Evolutionary conservation across 2,797 vertebrate genomes (phyloP).

Genomic region (Martes flavigula): DNA sequence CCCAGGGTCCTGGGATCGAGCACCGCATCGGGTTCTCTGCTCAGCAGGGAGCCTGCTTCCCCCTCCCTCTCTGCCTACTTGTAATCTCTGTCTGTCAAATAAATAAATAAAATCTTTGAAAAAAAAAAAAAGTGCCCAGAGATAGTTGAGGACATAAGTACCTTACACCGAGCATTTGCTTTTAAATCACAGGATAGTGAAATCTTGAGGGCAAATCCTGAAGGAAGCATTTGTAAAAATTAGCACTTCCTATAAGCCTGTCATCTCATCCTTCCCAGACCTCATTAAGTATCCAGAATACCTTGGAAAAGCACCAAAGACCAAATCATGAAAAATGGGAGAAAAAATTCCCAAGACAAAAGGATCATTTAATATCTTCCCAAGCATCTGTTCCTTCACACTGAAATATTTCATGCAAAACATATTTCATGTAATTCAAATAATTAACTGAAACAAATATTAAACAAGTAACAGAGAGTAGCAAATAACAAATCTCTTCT

Average conservation of each 20-base stretch:
- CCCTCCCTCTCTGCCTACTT: too few relatives aligned
- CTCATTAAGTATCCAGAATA: conserved; percentile 39
- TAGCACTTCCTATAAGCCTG: not conserved
- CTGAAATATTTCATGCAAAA: conserved; percentile 38
- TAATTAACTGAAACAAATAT: conserved; percentile 64
- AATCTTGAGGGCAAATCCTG: not conserved
- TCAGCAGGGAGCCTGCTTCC: too few relatives aligned
- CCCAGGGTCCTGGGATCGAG: too few relatives aligned
- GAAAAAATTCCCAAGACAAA: conserved; percentile 4
- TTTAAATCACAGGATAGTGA: not conserved
- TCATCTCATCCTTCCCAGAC: conserved; percentile 5
- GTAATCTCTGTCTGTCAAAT: too few relatives aligned
- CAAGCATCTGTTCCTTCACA: conserved; percentile 3
- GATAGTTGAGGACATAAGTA: not conserved
- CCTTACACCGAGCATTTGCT: not conserved
- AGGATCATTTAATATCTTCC: conserved; percentile 20
- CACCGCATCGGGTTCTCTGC: too few relatives aligned
- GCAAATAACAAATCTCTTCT: not conserved
- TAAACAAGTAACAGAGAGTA: not conserved
- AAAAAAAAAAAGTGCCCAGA: too few relatives aligned
- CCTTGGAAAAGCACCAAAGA: conserved; percentile 49
- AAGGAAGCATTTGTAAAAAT: conserved; percentile 57
- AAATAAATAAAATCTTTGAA: too few relatives aligned
- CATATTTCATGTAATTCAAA: not conserved
- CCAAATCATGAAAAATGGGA: conserved; percentile 59